A percentile compares a stretch with the other conserved stretches of the same genome.
Conservation (phyloP, 2,888 invertebrate genomes). For the Carterocephalus palaemon region DNA sequence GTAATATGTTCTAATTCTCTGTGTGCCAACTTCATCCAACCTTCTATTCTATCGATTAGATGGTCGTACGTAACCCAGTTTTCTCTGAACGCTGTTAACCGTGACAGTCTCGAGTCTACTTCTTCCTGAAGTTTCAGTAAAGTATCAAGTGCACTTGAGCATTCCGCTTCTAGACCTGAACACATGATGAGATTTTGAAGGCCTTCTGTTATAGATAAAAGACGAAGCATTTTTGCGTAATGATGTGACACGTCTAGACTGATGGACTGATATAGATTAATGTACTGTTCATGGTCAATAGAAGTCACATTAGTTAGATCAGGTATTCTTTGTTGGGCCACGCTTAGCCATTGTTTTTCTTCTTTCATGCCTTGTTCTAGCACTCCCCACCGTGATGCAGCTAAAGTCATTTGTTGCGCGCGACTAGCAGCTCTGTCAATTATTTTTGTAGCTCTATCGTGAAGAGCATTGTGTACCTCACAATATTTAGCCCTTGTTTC, state of each 20-base stretch:
- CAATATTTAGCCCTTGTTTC: conserved; percentile 87
- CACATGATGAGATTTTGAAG: conserved; percentile 87
- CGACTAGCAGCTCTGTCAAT: conserved; percentile 89
- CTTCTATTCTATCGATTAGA: conserved; percentile 85
- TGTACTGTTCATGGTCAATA: conserved; percentile 90
- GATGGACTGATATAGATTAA: conserved; percentile 88
- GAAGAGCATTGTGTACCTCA: conserved; percentile 85
- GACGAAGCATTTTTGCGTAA: conserved; percentile 86
- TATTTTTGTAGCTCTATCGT: conserved; percentile 85
- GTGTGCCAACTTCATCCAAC: conserved; percentile 87
- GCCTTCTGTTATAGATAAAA: conserved; percentile 85
- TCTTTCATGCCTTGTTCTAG: conserved; percentile 90
- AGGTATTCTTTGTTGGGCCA: conserved; percentile 90
- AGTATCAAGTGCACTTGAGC: conserved; percentile 84
- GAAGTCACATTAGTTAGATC: conserved; percentile 89
- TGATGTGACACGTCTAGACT: conserved; percentile 89
- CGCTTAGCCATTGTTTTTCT: conserved; percentile 89
- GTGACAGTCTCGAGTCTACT: conserved; percentile 84
- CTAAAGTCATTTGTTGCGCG: conserved; percentile 90
- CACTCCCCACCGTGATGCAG: conserved; percentile 90
- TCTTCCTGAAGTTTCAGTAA: conserved; percentile 86
- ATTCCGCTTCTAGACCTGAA: conserved; percentile 85
- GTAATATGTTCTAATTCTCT: conserved; percentile 83
- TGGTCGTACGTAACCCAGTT: conserved; percentile 87
- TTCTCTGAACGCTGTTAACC: conserved; percentile 86